These are phyloP conservation scores for Trichopria drosophilae DNA, from an alignment of 2,888 invertebrate species.

Conservation along the genomic window DNA sequence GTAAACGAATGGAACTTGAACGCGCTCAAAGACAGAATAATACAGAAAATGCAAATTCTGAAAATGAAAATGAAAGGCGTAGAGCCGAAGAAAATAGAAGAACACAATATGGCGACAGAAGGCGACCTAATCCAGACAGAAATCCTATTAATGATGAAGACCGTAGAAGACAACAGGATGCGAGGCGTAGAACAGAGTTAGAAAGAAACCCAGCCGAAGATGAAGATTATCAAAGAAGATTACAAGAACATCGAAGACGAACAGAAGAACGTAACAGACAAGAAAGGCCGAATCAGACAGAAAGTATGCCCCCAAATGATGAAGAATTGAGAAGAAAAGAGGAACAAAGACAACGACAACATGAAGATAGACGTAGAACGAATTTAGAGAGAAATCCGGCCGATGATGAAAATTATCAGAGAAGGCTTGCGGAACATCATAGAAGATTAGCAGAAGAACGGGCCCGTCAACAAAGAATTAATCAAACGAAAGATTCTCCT, in stretches of 20 bases:
- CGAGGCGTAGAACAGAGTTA: constrained; percentile 31
- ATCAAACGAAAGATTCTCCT: no score
- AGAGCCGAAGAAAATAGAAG: not conserved
- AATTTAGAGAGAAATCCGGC: no score
- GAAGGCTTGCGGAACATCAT: no score
- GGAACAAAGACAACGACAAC: constrained; percentile 29
- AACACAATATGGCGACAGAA: constrained; percentile 13
- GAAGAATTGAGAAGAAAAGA: constrained; percentile 26
- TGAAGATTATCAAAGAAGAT: constrained; percentile 9
- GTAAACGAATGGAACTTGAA: constrained; percentile 22
- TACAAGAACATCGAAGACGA: constrained; percentile 13
- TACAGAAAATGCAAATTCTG: no score
- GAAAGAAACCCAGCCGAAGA: constrained; percentile 2
- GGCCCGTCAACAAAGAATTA: constrained; percentile 28
- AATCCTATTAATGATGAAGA: constrained; percentile 14
- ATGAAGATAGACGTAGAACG: constrained; percentile 37
- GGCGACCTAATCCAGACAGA: constrained; percentile 13
- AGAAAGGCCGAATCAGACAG: constrained; percentile 18
- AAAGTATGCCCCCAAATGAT: no score
- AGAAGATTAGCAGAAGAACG: no score
- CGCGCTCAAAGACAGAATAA: no score
- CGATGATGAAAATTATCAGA: no score
- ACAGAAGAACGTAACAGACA: constrained; percentile 33
- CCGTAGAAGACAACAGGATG: constrained; percentile 37
- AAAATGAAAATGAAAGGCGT: not conserved